phyloP scores from a whole-genome alignment of 2,888 invertebrate species.

The Macrosiphum euphorbiae region DNA sequence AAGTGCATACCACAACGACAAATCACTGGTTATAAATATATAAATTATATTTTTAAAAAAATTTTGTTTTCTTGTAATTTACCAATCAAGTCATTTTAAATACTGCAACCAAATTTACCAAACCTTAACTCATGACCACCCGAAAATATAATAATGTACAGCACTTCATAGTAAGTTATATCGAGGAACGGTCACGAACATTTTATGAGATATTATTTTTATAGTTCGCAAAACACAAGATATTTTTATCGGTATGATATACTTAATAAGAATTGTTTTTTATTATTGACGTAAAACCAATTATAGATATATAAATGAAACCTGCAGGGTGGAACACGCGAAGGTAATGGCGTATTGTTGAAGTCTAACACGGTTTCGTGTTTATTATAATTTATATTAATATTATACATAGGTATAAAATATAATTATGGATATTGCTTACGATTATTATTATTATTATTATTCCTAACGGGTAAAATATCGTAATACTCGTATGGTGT shows the following conservation, averaged over 20 bases:
- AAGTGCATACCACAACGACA: background rate
- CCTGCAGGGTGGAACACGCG: background rate
- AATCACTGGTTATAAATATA: background rate
- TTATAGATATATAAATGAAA: background rate
- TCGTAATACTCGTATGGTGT: background rate
- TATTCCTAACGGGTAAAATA: no score
- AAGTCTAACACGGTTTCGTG: background rate
- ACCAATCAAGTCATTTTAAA: background rate
- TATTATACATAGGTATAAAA: background rate
- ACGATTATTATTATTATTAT: background rate
- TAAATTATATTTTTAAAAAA: background rate
- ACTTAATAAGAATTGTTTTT: background rate
- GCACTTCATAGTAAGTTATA: background rate
- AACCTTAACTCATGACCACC: background rate
- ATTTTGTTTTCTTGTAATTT: background rate
- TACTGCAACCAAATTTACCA: background rate
- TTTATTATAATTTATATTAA: background rate
- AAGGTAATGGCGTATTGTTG: background rate
- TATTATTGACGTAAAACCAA: background rate
- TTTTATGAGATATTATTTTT: background rate
- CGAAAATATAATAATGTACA: background rate
- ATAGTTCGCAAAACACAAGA: background rate
- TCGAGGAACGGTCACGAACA: background rate
- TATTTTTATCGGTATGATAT: background rate
- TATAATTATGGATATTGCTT: background rate